Base-by-base conservation (phyloP, 2,113 vertebrate species). In the Phyllostomus hastatus region DNA sequence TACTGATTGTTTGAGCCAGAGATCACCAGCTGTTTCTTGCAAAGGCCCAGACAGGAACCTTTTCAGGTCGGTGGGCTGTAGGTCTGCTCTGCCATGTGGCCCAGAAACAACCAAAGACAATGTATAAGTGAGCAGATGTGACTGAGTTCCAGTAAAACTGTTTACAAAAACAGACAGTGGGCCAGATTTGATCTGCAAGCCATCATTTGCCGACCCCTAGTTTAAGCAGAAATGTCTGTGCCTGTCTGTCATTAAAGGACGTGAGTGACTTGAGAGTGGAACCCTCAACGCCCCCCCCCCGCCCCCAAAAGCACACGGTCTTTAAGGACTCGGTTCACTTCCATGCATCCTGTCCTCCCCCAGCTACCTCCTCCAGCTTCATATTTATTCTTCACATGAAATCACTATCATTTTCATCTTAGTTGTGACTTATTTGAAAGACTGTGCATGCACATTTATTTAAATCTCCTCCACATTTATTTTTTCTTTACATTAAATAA, bases 311-410 rank as follows among this genome's bases (percentile, higher is more conserved):
- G 33, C 28, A 10, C 28, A 0, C 1, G 5, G 28, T 20, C 20
- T 46, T 48, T 15, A 5, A 0, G 12, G 31, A 46, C 33, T 80
- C 2, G 0, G 46, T 38, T 38, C 0, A 0, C 26, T n/a, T 48
- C 10, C 35, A 2, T 26, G 12, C 19, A 3, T 28, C 7, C 22
- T 2, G 1, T 4, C 33, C 7, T 54, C 8, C 33, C 7, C 1
- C 0, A 0, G 41, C 81, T 43, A 14, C 57, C 31, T 46, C 28
- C 38, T 76, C 19, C 20, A 19, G 15, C n/a, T 17, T 31, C 35
- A 5, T 26, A 2, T 22, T 91, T 52, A 5, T 79, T 57, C 54
- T 22, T 82, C 22, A 15, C 2, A 35, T 10, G 41, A 95, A 96
- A 91, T 85, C 46, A 8, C 33, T n/a, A 38, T 73, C 33, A 14